phyloP scores from a whole-genome alignment of 2,113 vertebrate species.

The Pantherophis guttatus region DNA sequence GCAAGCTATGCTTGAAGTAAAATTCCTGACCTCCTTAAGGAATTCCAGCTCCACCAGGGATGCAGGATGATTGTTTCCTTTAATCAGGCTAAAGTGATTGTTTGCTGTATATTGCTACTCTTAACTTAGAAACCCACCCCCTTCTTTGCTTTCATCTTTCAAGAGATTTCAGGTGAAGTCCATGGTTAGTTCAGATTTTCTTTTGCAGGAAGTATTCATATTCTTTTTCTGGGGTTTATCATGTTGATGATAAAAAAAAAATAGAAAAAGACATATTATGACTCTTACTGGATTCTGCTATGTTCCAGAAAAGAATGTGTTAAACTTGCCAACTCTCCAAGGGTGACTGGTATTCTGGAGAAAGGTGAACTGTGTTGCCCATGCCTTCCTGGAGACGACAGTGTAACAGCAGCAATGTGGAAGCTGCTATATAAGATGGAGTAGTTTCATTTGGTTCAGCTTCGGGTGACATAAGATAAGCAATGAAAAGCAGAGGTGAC shows the following conservation, averaged over 20 bases:
- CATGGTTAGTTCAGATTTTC: neutral
- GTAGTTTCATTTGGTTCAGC: neutral
- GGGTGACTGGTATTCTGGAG: neutral
- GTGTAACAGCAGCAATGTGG: neutral
- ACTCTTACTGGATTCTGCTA: neutral
- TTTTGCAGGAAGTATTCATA: neutral
- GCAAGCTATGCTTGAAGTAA: neutral
- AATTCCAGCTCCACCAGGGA: neutral
- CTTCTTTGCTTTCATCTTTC: neutral
- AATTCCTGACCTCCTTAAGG: neutral
- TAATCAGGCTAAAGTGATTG: neutral
- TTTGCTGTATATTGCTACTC: neutral
- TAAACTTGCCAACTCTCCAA: neutral
- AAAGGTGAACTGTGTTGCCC: neutral
- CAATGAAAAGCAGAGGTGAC: neutral
- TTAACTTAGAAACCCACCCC: neutral
- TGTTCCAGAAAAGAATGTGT: neutral
- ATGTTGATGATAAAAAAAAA: neutral
- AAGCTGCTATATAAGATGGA: neutral
- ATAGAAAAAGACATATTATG: neutral
- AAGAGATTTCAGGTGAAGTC: neutral
- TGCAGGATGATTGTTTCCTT: neutral
- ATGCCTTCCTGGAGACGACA: neutral
- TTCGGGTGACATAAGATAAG: neutral
- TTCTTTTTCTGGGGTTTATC: neutral